Evolutionary conservation across 2,113 vertebrate species (phyloP), one percentile per base, ranked within the genome.

Genomic region (Cheilinus undulatus): DNA sequence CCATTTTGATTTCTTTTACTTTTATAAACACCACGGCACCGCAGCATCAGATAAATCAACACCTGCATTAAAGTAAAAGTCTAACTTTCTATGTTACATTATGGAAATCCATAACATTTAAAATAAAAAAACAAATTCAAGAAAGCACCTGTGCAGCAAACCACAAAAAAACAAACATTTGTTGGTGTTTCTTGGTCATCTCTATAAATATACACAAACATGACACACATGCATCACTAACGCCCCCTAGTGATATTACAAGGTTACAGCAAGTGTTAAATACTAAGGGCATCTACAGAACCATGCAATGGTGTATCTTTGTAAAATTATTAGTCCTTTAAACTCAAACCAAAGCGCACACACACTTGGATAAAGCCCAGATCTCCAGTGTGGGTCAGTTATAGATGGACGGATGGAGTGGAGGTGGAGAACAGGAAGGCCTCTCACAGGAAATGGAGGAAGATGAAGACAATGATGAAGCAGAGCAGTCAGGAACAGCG

Each of bases 201-300:
- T 7, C 1, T 3, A 42, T 19, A 15, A 42, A 15, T 3, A 4
- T 34, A 34, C 5, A 40, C 19, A 30, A 19, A 5, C 12, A 36
- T 15, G 53, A 34, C 14, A 60, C 32, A 43, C 4, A 50, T 60
- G 75, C 5, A 49, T 45, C 51, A 70, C 78, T 26, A 75, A 26
- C 63, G 56, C 78, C 6, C 61, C 67, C 86, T 82, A 72, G 78
- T 78, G 86, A 32, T 24, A 15, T 8, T 0, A 42, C 3, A 45
- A 17, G 26, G 68, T 20, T 40, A 69, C n/a, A 30, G 50, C 56
- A 67, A 36, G 9, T 40, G 15, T 17, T 8, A 42, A 42, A 42
- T 17, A 42, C 2, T 17, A 17, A 42, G 14, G 5, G 14, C 15
- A 42, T 6, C 1, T 19, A 42, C 17, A 19, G 15, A 10, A 34